Evolutionary conservation across 2,113 vertebrate species (phyloP).

Genomic region (Perca schrenkii): DNA sequence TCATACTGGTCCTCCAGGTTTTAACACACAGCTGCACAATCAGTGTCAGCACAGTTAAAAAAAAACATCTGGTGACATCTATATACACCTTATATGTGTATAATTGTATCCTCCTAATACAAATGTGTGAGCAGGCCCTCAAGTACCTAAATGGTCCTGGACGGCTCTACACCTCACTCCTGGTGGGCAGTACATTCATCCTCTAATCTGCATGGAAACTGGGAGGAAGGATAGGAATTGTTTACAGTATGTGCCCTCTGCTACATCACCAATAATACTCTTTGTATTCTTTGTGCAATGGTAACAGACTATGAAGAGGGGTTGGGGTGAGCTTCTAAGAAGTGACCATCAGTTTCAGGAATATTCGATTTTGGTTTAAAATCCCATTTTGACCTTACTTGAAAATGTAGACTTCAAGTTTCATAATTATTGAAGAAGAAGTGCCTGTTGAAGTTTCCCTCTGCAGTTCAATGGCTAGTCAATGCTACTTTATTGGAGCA

Average conservation of each 20-base stretch:
- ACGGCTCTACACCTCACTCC: conserved; percentile 28
- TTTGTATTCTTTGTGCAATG: conserved; percentile 47
- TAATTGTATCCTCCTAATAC: conserved; percentile 9
- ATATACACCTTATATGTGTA: conserved; percentile 28
- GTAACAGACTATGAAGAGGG: conserved; percentile 54
- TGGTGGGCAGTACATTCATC: conserved; percentile 47
- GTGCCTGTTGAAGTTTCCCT: conserved; percentile 52
- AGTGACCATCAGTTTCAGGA: conserved; percentile 45
- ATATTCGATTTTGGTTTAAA: conserved; percentile 46
- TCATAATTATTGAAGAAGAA: conserved; percentile 36
- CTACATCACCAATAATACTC: conserved; percentile 58
- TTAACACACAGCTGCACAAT: conserved; percentile 40
- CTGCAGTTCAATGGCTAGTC: conserved; percentile 60
- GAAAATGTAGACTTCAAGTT: conserved; percentile 56
- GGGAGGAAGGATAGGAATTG: conserved; percentile 33
- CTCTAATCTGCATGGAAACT: conserved; percentile 46
- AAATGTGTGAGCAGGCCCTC: conserved; percentile 3
- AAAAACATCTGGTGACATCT: conserved; percentile 18
- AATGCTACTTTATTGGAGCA: conserved; percentile 75
- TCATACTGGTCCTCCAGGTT: conserved; percentile 3
- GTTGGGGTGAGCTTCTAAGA: conserved; percentile 43
- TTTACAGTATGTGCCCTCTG: conserved; percentile 64
- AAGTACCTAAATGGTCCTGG: conserved; percentile 10
- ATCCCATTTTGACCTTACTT: conserved; percentile 43
- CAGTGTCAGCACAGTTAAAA: conserved; percentile 24